Conservation (phyloP, 2,888 invertebrate genomes). For the Nephrotoma guestfalica region DNA sequence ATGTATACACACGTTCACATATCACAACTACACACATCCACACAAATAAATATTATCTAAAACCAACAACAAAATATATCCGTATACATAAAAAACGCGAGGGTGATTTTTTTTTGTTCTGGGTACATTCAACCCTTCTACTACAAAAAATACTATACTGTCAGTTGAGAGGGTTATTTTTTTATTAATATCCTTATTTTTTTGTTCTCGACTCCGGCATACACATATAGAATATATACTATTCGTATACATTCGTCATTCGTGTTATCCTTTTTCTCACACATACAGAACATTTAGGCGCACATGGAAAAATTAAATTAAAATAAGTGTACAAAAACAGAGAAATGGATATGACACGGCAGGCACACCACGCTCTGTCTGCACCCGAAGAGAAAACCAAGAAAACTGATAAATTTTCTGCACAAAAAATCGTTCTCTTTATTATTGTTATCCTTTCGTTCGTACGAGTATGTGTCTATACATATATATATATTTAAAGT, state of each 20-base stretch:
- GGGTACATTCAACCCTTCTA: conserved; percentile 4
- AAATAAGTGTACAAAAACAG: not conserved
- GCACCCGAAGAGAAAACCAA: not conserved
- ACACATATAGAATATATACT: not conserved
- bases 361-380: not conserved
- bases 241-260: not conserved
- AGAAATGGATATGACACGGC: not conserved
- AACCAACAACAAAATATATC: not conserved
- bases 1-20: not conserved
- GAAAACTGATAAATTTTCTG: not conserved
- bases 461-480: not conserved
- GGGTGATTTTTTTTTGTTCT: not conserved
- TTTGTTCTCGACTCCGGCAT: not conserved
- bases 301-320: not conserved
- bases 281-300: not conserved
- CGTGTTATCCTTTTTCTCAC: not conserved
- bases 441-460: not conserved
- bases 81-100: not conserved
- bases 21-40: not conserved
- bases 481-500: not conserved
- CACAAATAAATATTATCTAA: not conserved
- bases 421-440: not conserved
- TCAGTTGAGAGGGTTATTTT: not conserved
- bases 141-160: not conserved
- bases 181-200: not conserved